Conservation (phyloP, 2,888 invertebrate species). For the Dascillus cervinus region DNA sequence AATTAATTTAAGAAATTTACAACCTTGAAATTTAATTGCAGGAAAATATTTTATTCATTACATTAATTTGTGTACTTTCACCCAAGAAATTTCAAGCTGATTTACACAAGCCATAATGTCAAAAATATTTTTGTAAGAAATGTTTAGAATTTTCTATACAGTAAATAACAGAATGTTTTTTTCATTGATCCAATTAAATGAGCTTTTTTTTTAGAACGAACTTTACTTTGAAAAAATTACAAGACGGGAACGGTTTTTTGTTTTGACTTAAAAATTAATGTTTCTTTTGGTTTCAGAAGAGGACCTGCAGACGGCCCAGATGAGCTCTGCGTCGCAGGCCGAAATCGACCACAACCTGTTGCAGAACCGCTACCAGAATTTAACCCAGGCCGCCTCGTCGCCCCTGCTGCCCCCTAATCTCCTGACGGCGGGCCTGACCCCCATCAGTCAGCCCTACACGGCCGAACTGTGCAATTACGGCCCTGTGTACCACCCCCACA, state of each 20-base stretch:
- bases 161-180: too few species aligned
- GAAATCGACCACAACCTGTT: constrained; percentile 7
- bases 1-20: too few species aligned
- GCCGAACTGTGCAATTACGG: constrained; percentile 60
- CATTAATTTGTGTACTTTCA: too few species aligned
- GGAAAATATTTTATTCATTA: too few species aligned
- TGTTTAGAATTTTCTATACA: too few species aligned
- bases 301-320: constrained; percentile 23
- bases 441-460: constrained; percentile 54
- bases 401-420: constrained; percentile 29
- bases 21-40: too few species aligned
- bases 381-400: constrained; percentile 25
- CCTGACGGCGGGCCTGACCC: constrained; percentile 30
- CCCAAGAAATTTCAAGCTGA: too few species aligned
- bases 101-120: too few species aligned
- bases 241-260: not conserved
- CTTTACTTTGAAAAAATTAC: too few species aligned
- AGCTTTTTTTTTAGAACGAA: too few species aligned
- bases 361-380: constrained; percentile 31
- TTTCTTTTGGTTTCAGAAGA: constrained; percentile 29
- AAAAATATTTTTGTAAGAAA: too few species aligned
- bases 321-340: constrained; percentile 18
- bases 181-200: too few species aligned
- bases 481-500: constrained; percentile 56
- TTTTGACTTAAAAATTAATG: not conserved